A percentile compares a stretch with the other conserved stretches of the same genome.
phyloP scores from a whole-genome alignment of 2,888 invertebrate species.

The Acrobeloides nanus region DNA sequence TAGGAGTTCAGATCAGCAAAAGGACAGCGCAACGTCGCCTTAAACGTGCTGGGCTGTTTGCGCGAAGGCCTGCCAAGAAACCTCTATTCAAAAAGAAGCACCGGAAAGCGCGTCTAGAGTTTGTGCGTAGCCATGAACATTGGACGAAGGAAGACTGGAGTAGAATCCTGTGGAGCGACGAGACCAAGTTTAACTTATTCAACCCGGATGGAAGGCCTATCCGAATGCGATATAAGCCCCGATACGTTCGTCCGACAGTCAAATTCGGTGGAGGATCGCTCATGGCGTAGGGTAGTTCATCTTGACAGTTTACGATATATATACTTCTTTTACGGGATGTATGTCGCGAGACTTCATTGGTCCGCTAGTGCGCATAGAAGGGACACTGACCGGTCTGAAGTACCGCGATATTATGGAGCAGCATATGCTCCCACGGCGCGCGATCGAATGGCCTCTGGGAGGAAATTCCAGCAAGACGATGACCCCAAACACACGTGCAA shows the following conservation, averaged over 20 bases:
- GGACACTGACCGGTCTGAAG: constrained; percentile 13
- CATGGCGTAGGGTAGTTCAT: constrained; percentile 19
- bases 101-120: constrained; percentile 1
- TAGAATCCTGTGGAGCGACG: constrained; percentile 13
- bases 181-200: constrained; percentile 13
- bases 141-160: constrained; percentile 5
- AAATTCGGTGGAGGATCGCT: constrained; percentile 21
- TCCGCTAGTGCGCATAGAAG: constrained; percentile 13
- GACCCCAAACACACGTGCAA: no score
- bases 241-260: constrained; percentile 18
- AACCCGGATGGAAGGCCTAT: constrained; percentile 13
- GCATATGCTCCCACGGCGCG: constrained; percentile 12
- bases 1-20: no score
- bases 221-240: constrained; percentile 10
- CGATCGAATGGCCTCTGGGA: no score
- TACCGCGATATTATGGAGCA: constrained; percentile 14
- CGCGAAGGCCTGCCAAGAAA: not conserved
- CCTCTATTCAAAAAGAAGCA: not conserved
- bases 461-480: no score
- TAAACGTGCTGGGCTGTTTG: not conserved
- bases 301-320: not conserved
- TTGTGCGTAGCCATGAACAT: not conserved
- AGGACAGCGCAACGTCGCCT: no score
- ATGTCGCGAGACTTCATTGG: constrained; percentile 9
- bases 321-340: constrained; percentile 10